phyloP scores from a whole-genome alignment of 2,797 vertebrate genomes.

The Gallinago nigripennis region DNA sequence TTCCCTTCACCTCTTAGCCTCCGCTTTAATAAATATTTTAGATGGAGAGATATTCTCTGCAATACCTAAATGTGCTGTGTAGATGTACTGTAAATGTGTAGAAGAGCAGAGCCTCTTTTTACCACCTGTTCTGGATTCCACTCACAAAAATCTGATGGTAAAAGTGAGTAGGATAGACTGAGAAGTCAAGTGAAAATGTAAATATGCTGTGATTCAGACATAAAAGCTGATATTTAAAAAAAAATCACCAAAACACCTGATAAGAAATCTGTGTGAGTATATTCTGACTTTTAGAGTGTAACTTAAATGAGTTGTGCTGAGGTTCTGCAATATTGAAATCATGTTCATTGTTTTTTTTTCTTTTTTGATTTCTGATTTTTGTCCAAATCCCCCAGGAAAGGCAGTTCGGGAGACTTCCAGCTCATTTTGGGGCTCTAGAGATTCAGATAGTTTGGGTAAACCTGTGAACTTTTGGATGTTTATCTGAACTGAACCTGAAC shows the following conservation, averaged over 20 bases:
- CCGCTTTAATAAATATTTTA: conserved; percentile 32
- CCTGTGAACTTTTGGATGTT: conserved; percentile 67
- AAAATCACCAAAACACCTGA: not conserved
- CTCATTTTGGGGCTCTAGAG: conserved; percentile 28
- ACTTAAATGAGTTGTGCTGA: not conserved
- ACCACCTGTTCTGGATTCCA: not conserved
- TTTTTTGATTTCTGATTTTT: not conserved
- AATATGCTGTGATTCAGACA: not conserved
- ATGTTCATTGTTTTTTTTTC: rapidly evolving
- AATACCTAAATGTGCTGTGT: not conserved
- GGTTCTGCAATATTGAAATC: not conserved
- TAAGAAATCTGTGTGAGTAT: not conserved
- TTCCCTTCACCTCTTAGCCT: not conserved
- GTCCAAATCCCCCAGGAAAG: conserved; percentile 26
- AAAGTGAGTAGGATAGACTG: not conserved
- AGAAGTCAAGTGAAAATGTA: not conserved
- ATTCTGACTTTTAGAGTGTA: not conserved
- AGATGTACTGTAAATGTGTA: not conserved
- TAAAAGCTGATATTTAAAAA: not conserved
- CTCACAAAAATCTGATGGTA: not conserved
- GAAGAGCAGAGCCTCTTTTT: not conserved
- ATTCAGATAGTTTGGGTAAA: conserved; percentile 50
- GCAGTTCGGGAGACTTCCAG: conserved; percentile 47
- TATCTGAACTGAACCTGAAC: conserved; percentile 73
- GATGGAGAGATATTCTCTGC: not conserved